These are phyloP conservation scores for Pterostichus madidus DNA, from an alignment of 2,888 invertebrate genomes.

Conservation along the genomic window DNA sequence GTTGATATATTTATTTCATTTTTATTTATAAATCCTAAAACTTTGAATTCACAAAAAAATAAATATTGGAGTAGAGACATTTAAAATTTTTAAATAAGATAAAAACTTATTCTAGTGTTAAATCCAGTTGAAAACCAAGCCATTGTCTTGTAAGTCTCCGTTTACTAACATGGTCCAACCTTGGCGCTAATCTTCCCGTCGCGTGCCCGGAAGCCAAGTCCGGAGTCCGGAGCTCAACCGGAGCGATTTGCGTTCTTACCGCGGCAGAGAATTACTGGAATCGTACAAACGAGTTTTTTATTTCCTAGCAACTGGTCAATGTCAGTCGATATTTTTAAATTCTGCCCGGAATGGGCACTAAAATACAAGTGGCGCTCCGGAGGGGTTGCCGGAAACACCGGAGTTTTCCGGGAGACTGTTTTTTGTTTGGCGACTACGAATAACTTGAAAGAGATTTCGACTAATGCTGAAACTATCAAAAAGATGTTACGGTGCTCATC, in stretches of 20 bases:
- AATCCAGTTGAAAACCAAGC: no score
- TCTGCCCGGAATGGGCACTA: slow-evolving; percentile 56
- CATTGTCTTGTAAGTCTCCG: no score
- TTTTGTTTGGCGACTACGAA: slow-evolving; percentile 35
- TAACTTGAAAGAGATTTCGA: slow-evolving; percentile 33
- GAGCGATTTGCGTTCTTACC: slow-evolving; percentile 23
- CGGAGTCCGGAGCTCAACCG: not conserved
- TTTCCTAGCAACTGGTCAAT: slow-evolving; percentile 44
- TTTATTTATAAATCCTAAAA: no score
- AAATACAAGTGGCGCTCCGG: slow-evolving; percentile 49
- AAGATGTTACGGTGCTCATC: slow-evolving; percentile 14
- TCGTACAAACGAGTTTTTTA: slow-evolving; percentile 53
- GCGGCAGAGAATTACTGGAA: slow-evolving; percentile 28
- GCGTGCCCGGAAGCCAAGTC: slow-evolving; percentile 35
- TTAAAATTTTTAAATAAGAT: no score
- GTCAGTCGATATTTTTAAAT: slow-evolving; percentile 56
- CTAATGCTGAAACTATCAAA: slow-evolving; percentile 34
- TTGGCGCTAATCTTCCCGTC: slow-evolving; percentile 17
- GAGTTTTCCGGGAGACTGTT: not conserved
- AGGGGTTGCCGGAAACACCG: slow-evolving; percentile 2
- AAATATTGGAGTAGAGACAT: no score
- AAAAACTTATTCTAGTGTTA: no score
- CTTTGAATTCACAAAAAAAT: no score
- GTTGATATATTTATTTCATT: no score
- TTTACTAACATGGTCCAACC: not conserved